These are phyloP conservation scores for Boloria euphrosyne DNA, from an alignment of 2,888 invertebrate species.

Conservation along the genomic window DNA sequence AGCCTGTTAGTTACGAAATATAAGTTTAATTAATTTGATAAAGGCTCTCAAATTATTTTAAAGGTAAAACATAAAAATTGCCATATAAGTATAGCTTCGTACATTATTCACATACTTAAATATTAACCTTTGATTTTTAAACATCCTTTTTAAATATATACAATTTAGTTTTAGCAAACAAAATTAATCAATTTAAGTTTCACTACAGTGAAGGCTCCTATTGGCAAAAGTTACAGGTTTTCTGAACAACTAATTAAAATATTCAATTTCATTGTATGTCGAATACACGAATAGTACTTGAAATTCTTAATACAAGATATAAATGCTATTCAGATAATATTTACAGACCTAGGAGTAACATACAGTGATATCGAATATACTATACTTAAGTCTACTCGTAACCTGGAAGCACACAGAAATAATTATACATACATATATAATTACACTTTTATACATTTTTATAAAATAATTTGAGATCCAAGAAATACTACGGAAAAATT, in stretches of 20 bases:
- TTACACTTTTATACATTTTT: slow-evolving; percentile 34
- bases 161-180: neutral
- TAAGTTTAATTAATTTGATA: too few species aligned
- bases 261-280: slow-evolving; percentile 7
- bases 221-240: neutral
- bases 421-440: slow-evolving; percentile 49
- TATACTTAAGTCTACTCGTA: slow-evolving; percentile 61
- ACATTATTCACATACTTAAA: too few species aligned
- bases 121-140: too few species aligned
- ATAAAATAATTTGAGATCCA: slow-evolving; percentile 13
- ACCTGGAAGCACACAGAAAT: slow-evolving; percentile 81
- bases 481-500: slow-evolving; percentile 18
- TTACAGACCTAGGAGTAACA: slow-evolving; percentile 59
- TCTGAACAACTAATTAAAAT: neutral
- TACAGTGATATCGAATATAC: slow-evolving; percentile 40
- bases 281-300: slow-evolving; percentile 16
- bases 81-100: too few species aligned
- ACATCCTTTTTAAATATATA: neutral
- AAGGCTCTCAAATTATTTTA: too few species aligned
- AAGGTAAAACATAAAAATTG: too few species aligned
- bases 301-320: slow-evolving; percentile 62
- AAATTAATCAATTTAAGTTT: too few species aligned
- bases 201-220: neutral
- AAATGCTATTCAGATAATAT: slow-evolving; percentile 73
- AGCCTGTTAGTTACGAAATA: too few species aligned